A percentile compares a stretch with the other conserved stretches of the same genome.
Conservation (phyloP, 2,888 invertebrate species). For the Papilio gigon region DNA sequence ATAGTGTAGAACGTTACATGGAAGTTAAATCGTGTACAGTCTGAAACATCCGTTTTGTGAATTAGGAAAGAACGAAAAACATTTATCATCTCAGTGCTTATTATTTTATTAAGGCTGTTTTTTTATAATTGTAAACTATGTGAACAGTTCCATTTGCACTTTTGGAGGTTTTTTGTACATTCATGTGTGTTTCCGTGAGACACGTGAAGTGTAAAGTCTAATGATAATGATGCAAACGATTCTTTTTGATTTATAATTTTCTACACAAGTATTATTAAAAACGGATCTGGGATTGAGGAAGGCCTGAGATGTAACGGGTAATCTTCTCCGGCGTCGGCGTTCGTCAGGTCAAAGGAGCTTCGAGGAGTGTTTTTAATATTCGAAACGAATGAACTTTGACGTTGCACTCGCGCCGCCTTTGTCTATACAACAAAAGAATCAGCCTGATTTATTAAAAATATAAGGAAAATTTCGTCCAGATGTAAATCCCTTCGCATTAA, state of each 20-base stretch:
- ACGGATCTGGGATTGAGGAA: background rate
- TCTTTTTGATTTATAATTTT: background rate
- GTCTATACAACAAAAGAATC: background rate
- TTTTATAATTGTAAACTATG: too few relatives aligned
- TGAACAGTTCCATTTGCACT: too few relatives aligned
- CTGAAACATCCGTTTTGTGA: background rate
- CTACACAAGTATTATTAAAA: too few relatives aligned
- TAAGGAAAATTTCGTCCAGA: background rate
- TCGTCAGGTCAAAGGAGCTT: slow-evolving; percentile 11
- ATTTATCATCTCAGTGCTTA: too few relatives aligned
- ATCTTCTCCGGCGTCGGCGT: background rate
- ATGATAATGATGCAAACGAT: too few relatives aligned
- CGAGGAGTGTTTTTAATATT: slow-evolving; percentile 27
- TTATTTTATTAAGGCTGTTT: too few relatives aligned
- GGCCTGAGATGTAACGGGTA: slow-evolving; percentile 14
- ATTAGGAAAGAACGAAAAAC: too few relatives aligned
- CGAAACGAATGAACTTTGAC: slow-evolving; percentile 25
- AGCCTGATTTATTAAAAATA: background rate
- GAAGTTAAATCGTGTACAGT: background rate
- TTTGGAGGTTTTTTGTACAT: too few relatives aligned
- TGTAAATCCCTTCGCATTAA: background rate
- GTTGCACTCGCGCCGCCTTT: slow-evolving; percentile 12
- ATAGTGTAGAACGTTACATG: background rate
- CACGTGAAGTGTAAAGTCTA: too few relatives aligned
- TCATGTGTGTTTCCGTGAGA: too few relatives aligned